A percentile compares a stretch with the other conserved stretches of the same genome.
Conservation (phyloP, 2,113 vertebrate species). For the Daubentonia madagascariensis region DNA sequence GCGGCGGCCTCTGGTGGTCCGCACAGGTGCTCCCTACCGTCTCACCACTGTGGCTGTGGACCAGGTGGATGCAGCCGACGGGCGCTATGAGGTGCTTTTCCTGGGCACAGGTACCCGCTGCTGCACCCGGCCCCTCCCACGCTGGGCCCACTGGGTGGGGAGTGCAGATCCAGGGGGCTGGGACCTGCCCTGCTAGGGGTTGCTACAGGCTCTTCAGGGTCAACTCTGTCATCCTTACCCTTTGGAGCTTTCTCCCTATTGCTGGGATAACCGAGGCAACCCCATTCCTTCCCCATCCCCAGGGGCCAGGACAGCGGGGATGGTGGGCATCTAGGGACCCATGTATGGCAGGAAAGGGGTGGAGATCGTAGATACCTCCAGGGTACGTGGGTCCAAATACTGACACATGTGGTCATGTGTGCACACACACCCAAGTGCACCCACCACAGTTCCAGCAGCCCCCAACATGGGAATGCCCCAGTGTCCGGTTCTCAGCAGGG, state of each 20-base stretch:
- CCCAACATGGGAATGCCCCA: not conserved
- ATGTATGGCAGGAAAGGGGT: not conserved
- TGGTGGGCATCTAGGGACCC: not conserved
- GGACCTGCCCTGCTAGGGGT: not conserved
- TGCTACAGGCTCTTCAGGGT: not conserved
- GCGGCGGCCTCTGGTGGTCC: conserved; percentile 96
- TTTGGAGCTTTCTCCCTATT: not conserved
- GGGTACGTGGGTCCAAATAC: not conserved
- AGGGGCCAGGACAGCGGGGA: not conserved
- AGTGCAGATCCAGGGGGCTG: not conserved
- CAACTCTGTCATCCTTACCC: not conserved
- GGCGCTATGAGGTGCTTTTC: conserved; percentile 99
- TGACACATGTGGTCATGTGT: not conserved
- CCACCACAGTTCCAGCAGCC: too few relatives aligned
- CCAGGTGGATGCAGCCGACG: conserved; percentile 97
- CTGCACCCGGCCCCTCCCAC: conserved; percentile 68
- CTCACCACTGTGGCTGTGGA: conserved; percentile 98
- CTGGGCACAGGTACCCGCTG: conserved; percentile 96
- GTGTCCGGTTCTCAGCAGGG: not conserved
- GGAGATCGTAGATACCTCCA: not conserved
- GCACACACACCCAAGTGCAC: rapidly evolving
- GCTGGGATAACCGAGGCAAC: not conserved
- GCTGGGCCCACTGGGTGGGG: conserved; percentile 45
- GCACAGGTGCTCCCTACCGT: conserved; percentile 95
- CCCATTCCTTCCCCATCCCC: not conserved